phyloP scores from a whole-genome alignment of 1,140 invertebrate genomes.

The Tetragnatha versicolor region DNA sequence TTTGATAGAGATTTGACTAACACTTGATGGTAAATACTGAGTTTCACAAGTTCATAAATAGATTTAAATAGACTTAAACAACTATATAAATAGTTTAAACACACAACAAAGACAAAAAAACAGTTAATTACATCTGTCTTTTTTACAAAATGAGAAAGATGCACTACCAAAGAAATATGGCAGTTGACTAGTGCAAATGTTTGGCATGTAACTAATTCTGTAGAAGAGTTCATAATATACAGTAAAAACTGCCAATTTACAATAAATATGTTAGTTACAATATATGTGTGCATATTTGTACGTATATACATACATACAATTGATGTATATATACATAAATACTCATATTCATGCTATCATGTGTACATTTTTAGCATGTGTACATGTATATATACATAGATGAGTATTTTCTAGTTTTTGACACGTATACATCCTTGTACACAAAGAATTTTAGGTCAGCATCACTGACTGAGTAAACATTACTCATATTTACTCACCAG shows the following conservation, averaged over 20 bases:
- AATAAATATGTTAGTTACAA: slow-evolving; percentile 40
- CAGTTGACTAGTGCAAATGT: slow-evolving; percentile 47
- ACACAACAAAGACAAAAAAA: slow-evolving; percentile 47
- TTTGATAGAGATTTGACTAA: slow-evolving; percentile 35
- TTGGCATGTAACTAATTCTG: slow-evolving; percentile 40
- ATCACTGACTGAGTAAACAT: too few species aligned
- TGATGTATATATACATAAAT: background rate
- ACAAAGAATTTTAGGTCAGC: too few species aligned
- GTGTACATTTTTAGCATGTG: background rate
- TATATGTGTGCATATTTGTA: slow-evolving; percentile 4
- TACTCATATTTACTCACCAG: too few species aligned
- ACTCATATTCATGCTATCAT: background rate
- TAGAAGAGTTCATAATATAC: slow-evolving; percentile 42
- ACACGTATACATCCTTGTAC: too few species aligned
- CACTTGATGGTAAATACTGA: slow-evolving; percentile 39
- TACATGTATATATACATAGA: too few species aligned
- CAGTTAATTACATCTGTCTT: slow-evolving; percentile 32
- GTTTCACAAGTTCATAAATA: slow-evolving; percentile 41
- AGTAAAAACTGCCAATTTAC: slow-evolving; percentile 45
- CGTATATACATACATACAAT: slow-evolving; percentile 4
- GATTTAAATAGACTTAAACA: slow-evolving; percentile 39
- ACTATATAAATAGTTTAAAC: slow-evolving; percentile 43
- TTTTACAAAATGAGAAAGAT: slow-evolving; percentile 30
- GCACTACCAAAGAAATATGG: slow-evolving; percentile 26
- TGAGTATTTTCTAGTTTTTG: too few species aligned